phyloP scores from a whole-genome alignment of 2,888 invertebrate genomes.

The Pasiphila rectangulata region DNA sequence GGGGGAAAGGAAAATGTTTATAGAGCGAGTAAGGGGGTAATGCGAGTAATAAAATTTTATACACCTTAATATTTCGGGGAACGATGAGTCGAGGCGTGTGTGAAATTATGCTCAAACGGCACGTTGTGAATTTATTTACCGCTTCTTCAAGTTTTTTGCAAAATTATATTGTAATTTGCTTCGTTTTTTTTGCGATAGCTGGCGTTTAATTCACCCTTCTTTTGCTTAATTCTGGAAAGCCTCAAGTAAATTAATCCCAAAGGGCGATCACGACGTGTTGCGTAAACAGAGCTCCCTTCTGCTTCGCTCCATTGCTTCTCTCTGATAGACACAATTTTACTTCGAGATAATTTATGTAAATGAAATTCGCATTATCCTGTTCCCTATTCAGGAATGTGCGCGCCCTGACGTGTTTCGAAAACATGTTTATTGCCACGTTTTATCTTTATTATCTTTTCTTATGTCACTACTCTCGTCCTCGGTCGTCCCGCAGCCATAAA shows the following conservation, averaged over 20 bases:
- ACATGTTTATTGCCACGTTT: slow-evolving; percentile 68
- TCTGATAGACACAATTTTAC: slow-evolving; percentile 56
- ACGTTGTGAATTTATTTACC: slow-evolving; percentile 55
- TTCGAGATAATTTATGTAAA: slow-evolving; percentile 75
- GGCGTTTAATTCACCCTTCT: slow-evolving; percentile 33
- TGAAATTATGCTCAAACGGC: slow-evolving; percentile 67
- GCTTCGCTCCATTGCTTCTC: slow-evolving; percentile 41
- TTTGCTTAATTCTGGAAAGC: slow-evolving; percentile 48
- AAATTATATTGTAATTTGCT: slow-evolving; percentile 2
- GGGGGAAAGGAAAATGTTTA: slow-evolving; percentile 68
- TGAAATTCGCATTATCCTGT: slow-evolving; percentile 73
- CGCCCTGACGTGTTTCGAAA: slow-evolving; percentile 62
- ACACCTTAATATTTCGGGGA: slow-evolving; percentile 75
- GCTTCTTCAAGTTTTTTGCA: slow-evolving; percentile 44
- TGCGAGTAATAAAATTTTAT: slow-evolving; percentile 77
- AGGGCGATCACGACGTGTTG: slow-evolving; percentile 57
- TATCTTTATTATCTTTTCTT: slow-evolving; percentile 66
- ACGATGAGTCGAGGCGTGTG: slow-evolving; percentile 75
- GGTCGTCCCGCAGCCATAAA: slow-evolving; percentile 43
- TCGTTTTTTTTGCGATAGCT: not conserved
- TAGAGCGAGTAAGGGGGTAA: slow-evolving; percentile 71
- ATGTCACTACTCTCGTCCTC: slow-evolving; percentile 53
- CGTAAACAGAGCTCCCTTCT: slow-evolving; percentile 57
- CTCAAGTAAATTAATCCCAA: slow-evolving; percentile 62
- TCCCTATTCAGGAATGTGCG: slow-evolving; percentile 58